phyloP scores from a whole-genome alignment of 2,113 vertebrate species.

The Sebastes fasciatus region DNA sequence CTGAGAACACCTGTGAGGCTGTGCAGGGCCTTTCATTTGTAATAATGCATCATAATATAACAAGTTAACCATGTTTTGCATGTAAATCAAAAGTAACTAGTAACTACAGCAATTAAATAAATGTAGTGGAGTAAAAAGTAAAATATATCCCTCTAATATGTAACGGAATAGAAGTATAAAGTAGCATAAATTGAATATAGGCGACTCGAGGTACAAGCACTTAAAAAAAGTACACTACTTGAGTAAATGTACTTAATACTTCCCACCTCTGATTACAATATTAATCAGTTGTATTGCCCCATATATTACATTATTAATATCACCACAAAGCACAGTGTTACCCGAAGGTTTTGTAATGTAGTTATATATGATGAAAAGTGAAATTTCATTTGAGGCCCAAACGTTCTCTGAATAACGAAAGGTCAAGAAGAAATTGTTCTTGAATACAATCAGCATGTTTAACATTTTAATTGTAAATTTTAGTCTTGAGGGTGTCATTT shows the following conservation, averaged over 20 bases:
- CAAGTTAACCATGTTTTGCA: not conserved
- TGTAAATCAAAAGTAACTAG: not conserved
- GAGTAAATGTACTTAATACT: too few relatives aligned
- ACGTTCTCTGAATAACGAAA: slow-evolving; percentile 58
- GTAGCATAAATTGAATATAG: not conserved
- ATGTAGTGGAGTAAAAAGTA: not conserved
- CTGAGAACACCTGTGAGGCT: slow-evolving; percentile 2
- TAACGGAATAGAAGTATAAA: not conserved
- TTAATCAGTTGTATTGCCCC: not conserved
- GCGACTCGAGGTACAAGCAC: too few relatives aligned
- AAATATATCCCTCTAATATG: not conserved
- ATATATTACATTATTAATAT: not conserved
- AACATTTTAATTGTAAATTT: slow-evolving; percentile 92
- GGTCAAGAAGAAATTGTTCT: slow-evolving; percentile 86
- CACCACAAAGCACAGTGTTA: not conserved
- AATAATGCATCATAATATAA: not conserved
- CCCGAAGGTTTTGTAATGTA: not conserved
- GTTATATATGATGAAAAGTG: not conserved
- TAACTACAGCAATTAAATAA: not conserved
- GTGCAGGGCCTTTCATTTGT: not conserved
- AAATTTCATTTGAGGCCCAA: not conserved
- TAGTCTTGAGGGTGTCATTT: slow-evolving; percentile 90
- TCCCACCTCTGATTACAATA: not conserved
- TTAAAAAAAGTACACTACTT: too few relatives aligned
- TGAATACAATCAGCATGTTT: slow-evolving; percentile 88